Evolutionary conservation across 2,797 vertebrate species (phyloP).

Genomic region (Hipposideros larvatus): DNA sequence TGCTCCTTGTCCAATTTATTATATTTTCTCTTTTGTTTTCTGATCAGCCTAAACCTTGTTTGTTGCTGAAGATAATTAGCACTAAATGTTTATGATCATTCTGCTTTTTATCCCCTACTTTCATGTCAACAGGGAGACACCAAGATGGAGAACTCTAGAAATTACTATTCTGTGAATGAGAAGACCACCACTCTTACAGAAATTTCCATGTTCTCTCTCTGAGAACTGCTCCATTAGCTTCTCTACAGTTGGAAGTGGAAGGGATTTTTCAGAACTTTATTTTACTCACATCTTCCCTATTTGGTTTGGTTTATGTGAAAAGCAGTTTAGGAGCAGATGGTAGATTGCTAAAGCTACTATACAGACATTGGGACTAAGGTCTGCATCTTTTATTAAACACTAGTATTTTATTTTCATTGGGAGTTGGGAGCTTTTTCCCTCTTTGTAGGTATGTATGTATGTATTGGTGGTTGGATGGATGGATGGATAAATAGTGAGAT

Average conservation of each 20-base stretch:
- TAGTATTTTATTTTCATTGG: not conserved
- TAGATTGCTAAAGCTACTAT: not conserved
- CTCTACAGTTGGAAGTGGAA: not conserved
- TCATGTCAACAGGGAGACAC: not conserved
- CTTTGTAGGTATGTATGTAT: not conserved
- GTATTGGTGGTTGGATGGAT: not conserved
- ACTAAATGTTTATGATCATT: constrained; percentile 9
- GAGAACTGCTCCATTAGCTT: not conserved
- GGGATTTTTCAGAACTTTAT: not conserved
- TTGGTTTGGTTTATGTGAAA: not conserved
- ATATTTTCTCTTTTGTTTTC: not conserved
- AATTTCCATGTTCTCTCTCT: not conserved
- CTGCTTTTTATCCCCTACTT: not conserved
- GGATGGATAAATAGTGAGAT: not conserved
- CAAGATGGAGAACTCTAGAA: not conserved
- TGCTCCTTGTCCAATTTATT: not conserved
- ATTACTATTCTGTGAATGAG: not conserved
- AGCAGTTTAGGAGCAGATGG: not conserved
- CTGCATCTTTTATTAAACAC: not conserved
- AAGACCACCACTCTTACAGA: not conserved
- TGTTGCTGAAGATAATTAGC: constrained; percentile 28
- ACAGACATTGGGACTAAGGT: not conserved
- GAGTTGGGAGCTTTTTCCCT: not conserved
- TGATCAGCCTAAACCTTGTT: constrained; percentile 7
- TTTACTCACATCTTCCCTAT: not conserved